A percentile compares a stretch with the other conserved stretches of the same genome.
phyloP scores from a whole-genome alignment of 2,888 invertebrate genomes.

The Temnothorax unifasciatus region DNA sequence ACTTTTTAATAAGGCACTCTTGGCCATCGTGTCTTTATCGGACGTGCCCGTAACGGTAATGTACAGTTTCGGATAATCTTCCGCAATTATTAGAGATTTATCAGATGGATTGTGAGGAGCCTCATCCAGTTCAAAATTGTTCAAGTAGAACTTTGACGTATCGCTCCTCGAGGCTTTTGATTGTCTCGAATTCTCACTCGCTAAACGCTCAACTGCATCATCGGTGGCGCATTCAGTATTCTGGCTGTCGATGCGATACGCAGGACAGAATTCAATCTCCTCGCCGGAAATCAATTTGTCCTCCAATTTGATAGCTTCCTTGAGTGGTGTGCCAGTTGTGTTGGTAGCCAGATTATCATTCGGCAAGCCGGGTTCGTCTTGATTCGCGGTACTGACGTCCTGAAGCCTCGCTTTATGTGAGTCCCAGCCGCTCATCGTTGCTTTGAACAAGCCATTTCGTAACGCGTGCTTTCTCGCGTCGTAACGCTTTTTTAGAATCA shows the following conservation, averaged over 20 bases:
- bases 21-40: constrained; percentile 48
- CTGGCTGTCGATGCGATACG: background rate
- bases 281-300: constrained; percentile 69
- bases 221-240: background rate
- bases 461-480: constrained; percentile 59
- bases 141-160: constrained; percentile 18
- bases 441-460: constrained; percentile 40
- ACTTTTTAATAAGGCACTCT: constrained; percentile 71
- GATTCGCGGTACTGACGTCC: background rate
- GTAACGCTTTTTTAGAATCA: constrained; percentile 77
- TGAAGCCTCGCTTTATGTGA: background rate
- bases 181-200: constrained; percentile 2
- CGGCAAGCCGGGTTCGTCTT: constrained; percentile 11
- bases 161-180: background rate
- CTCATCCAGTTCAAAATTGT: background rate
- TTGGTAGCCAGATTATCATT: background rate
- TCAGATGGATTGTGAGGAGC: background rate
- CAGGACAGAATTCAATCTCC: constrained; percentile 72
- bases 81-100: constrained; percentile 11
- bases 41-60: constrained; percentile 41
- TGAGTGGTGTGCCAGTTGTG: background rate
- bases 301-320: constrained; percentile 65
- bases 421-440: constrained; percentile 23
- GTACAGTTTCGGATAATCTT: constrained; percentile 74
- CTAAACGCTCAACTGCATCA: background rate